Base-by-base conservation (phyloP, 2,888 invertebrate species). In the Platyscelio sp. region DNA sequence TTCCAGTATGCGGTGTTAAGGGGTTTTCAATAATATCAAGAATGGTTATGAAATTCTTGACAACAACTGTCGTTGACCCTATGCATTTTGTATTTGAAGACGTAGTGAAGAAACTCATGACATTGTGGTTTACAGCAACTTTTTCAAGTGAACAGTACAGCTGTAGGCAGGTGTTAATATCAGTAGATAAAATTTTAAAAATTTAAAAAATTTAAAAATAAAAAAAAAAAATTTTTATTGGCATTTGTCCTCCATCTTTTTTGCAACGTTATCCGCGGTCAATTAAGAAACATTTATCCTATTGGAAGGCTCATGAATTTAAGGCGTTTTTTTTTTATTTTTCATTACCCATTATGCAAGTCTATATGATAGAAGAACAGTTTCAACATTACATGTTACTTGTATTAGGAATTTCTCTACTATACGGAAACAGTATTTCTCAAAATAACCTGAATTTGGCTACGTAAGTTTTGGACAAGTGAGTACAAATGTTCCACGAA, bases 11-110 rank as follows among this genome's bases (percentile, higher is more conserved):
- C 15, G 72, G 72, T 11, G 61, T 72, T 7, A 71, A 71, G 60
- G 71, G 71, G 20, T 22, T 29, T 60, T 46, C 71, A 0, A 27
- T 71, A 18, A 38, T 72, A 7, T 60, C 60, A 7, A n/a, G 24
- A 7, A 61, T 61, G 5, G 60, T 29, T 6, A 20, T 29, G 6
- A 72, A 60, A 46, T 72, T 29, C 22, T 40, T 84, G 9, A 27
- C 29, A 13, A 60, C 80, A 20, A 76, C 86, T 6, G 54, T 65
- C 4, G 15, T 77, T 22, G 86, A 85, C 46, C 46, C 72, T 2
- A 85, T 87, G 85, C 85, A 85, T 38, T 78, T 75, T 43, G 63
- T 74, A 27, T 85, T 82, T 60, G 61, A 74, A 58, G 85, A 82
- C 3, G 63, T 68, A 11, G 24, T 70, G 7, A 61, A 70, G 20